Evolutionary conservation across 2,797 vertebrate species (phyloP).

Genomic region (Gastrophryne carolinensis): DNA sequence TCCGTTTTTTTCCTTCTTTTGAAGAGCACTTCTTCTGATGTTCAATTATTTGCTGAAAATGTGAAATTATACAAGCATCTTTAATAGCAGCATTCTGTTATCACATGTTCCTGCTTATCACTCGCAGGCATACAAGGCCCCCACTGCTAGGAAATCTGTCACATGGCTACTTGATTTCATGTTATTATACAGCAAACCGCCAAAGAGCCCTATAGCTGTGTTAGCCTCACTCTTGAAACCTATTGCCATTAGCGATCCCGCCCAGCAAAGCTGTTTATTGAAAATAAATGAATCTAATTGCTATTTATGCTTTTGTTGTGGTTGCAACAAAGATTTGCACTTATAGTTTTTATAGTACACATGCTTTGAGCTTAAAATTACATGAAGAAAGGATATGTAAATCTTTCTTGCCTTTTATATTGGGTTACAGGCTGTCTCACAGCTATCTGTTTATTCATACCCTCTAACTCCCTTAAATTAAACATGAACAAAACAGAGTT

Average conservation of each 20-base stretch:
- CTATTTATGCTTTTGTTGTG: too few species aligned
- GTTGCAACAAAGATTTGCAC: too few species aligned
- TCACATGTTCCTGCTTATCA: conserved; percentile 36
- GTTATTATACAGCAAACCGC: conserved; percentile 17
- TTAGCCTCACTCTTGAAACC: conserved; percentile 2
- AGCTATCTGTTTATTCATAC: too few species aligned
- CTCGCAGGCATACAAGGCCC: conserved; percentile 20
- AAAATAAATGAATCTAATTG: too few species aligned
- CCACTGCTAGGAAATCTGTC: conserved; percentile 36
- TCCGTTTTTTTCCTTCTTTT: conserved; percentile 35
- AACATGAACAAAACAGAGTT: too few species aligned
- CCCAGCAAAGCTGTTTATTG: too few species aligned
- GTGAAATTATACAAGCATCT: conserved; percentile 38
- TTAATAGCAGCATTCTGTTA: conserved; percentile 32
- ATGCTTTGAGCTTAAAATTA: too few species aligned
- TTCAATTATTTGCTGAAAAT: conserved; percentile 35
- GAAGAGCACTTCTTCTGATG: conserved; percentile 43
- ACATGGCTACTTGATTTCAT: conserved; percentile 22
- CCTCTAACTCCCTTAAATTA: too few species aligned
- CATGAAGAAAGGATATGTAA: too few species aligned
- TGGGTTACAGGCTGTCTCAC: too few species aligned
- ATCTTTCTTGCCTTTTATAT: too few species aligned
- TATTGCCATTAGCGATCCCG: not conserved
- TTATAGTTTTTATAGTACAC: too few species aligned
- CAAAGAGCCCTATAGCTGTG: not conserved